phyloP scores from a whole-genome alignment of 2,113 vertebrate species.

The Poicephalus meyeri region DNA sequence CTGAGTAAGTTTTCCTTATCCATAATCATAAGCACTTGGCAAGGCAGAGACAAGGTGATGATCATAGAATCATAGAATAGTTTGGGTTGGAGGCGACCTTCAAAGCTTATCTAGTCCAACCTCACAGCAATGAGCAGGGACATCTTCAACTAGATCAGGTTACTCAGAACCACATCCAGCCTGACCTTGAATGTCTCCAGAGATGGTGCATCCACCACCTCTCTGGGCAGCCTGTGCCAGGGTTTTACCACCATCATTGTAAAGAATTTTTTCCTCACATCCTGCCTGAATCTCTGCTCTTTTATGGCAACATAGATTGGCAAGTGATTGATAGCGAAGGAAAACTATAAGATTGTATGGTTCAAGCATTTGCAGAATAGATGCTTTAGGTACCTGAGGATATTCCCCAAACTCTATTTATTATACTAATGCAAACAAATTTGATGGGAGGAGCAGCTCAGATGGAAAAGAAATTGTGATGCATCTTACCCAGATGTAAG shows the following conservation, averaged over 20 bases:
- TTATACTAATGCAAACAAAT: neutral
- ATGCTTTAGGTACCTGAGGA: neutral
- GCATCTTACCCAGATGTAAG: neutral
- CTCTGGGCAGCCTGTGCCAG: neutral
- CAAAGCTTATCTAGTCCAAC: neutral
- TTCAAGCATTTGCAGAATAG: neutral
- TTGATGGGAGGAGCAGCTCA: neutral
- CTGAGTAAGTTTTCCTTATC: neutral
- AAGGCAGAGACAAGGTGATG: neutral
- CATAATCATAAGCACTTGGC: neutral
- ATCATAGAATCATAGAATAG: neutral
- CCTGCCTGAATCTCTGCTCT: neutral
- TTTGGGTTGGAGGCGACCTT: neutral
- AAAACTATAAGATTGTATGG: neutral
- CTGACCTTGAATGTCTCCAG: neutral
- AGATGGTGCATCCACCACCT: neutral
- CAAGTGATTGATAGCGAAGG: neutral
- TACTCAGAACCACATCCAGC: neutral
- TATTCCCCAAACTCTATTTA: neutral
- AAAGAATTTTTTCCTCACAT: neutral
- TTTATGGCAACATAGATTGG: neutral
- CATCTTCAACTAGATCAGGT: neutral
- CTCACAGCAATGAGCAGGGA: neutral
- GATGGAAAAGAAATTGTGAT: rapidly evolving
- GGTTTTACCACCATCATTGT: neutral